These are phyloP conservation scores for Stegodyphus dumicola DNA, from an alignment of 1,140 invertebrate genomes.

Conservation along the genomic window DNA sequence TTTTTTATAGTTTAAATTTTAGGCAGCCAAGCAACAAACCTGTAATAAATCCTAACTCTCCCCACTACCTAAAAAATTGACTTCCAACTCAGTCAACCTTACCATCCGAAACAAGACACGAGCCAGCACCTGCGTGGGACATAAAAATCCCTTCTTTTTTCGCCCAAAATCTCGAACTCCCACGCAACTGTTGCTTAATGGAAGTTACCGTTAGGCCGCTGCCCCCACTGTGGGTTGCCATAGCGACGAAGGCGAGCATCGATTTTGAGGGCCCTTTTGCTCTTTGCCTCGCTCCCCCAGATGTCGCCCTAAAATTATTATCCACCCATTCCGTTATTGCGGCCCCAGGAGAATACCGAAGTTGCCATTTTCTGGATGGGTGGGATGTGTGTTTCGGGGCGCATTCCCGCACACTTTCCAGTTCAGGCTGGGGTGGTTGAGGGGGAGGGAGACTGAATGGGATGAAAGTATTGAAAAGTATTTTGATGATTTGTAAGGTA, in stretches of 20 bases:
- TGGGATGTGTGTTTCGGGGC: neutral
- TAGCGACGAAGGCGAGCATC: conserved; percentile 35
- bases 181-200: conserved; percentile 54
- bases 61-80: neutral
- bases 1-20: too few species aligned
- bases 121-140: conserved; percentile 10
- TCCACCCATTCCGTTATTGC: conserved; percentile 52
- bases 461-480: conserved; percentile 14
- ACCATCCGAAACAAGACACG: neutral
- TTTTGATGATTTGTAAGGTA: conserved; percentile 7
- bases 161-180: conserved; percentile 11
- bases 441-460: neutral
- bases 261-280: conserved; percentile 52
- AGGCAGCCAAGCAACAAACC: too few species aligned
- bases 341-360: conserved; percentile 20
- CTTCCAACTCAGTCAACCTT: too few species aligned
- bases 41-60: neutral
- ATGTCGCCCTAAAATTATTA: conserved; percentile 50
- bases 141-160: conserved; percentile 17
- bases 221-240: neutral
- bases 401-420: neutral
- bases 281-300: conserved; percentile 16
- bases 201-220: neutral
- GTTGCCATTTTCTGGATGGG: conserved; percentile 38
- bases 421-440: neutral